These are phyloP conservation scores for Trichogramma pretiosum DNA, from an alignment of 1,140 invertebrate species.

Conservation along the genomic window DNA sequence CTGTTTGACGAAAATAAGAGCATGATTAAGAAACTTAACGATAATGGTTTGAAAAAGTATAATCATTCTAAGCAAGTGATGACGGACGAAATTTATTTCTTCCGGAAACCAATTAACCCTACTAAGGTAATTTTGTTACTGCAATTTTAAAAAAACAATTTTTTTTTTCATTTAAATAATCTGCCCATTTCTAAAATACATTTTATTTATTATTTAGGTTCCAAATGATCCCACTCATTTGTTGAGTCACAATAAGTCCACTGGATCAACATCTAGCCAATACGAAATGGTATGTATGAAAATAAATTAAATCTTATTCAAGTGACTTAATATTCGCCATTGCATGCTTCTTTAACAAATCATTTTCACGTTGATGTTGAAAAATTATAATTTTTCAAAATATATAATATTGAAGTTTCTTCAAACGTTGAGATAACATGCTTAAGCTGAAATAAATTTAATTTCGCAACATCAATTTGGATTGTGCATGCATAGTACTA, in stretches of 20 bases:
- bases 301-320: slow-evolving; percentile 4
- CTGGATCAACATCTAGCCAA: slow-evolving; percentile 37
- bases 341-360: slow-evolving; percentile 24
- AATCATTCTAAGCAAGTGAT: slow-evolving; percentile 72
- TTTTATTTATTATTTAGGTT: slow-evolving; percentile 36
- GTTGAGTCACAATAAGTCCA: slow-evolving; percentile 41
- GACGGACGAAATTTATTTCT: slow-evolving; percentile 89
- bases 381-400: background rate
- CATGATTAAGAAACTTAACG: slow-evolving; percentile 63
- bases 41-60: slow-evolving; percentile 72
- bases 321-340: slow-evolving; percentile 21
- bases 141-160: slow-evolving; percentile 6
- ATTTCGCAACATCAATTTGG: slow-evolving; percentile 30
- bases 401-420: background rate
- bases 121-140: slow-evolving; percentile 53
- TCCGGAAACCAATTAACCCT: slow-evolving; percentile 66
- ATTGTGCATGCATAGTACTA: slow-evolving; percentile 39
- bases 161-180: too few relatives aligned
- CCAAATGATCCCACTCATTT: slow-evolving; percentile 44
- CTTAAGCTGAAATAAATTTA: slow-evolving; percentile 10
- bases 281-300: slow-evolving; percentile 43
- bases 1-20: slow-evolving; percentile 84
- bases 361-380: background rate
- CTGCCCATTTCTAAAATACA: background rate
- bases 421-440: too few relatives aligned